A percentile compares a stretch with the other conserved stretches of the same genome.
These are phyloP conservation scores for Cephalotes varians DNA, from an alignment of 2,888 invertebrate genomes.

Conservation along the genomic window DNA sequence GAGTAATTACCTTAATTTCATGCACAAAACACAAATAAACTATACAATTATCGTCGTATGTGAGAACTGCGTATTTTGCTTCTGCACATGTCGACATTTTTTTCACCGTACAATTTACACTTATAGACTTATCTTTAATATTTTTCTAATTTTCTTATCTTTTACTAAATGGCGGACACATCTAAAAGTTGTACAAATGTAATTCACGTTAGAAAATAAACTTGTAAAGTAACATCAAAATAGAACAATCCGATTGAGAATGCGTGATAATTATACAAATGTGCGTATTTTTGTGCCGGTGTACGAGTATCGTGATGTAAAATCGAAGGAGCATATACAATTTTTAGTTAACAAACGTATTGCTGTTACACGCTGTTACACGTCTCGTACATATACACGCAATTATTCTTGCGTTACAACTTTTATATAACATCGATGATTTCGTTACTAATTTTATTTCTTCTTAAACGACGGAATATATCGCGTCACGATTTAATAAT, in stretches of 20 bases:
- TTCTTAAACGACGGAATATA: slow-evolving; percentile 13
- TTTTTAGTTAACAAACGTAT: slow-evolving; percentile 28
- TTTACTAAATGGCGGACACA: slow-evolving; percentile 6
- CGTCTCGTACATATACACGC: not conserved
- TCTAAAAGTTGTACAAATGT: slow-evolving; percentile 10
- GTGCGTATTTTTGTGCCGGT: slow-evolving; percentile 25
- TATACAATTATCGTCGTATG: not conserved
- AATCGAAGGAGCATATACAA: not conserved
- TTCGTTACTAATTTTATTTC: not conserved
- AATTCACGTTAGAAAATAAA: slow-evolving; percentile 2
- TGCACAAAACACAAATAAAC: slow-evolving; percentile 1
- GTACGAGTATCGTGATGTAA: slow-evolving; percentile 12
- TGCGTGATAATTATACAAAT: slow-evolving; percentile 57
- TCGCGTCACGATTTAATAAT: slow-evolving; percentile 9
- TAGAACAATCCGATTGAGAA: slow-evolving; percentile 53
- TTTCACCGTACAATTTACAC: slow-evolving; percentile 13
- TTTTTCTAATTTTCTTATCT: slow-evolving; percentile 18
- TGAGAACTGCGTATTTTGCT: not conserved
- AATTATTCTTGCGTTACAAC: slow-evolving; percentile 22
- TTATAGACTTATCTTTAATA: slow-evolving; percentile 21
- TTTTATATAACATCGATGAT: slow-evolving; percentile 20
- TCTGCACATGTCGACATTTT: not conserved
- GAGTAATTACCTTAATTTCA: slow-evolving; percentile 9
- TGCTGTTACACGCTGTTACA: slow-evolving; percentile 39
- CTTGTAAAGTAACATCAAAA: slow-evolving; percentile 22